Evolutionary conservation across 2,797 vertebrate species (phyloP).

Genomic region (Pristis pectinata): DNA sequence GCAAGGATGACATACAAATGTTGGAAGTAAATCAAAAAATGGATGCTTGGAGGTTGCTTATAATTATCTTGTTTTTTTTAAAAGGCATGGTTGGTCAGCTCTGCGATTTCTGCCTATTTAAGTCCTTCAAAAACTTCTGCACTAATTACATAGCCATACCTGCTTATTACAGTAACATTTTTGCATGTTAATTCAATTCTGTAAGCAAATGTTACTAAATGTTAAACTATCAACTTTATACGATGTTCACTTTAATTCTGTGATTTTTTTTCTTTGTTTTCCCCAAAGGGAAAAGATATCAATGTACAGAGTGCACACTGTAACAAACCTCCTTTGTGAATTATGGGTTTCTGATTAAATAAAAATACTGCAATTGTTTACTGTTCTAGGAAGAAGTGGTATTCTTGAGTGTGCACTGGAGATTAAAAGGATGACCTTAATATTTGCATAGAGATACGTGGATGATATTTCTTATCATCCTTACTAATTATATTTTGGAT

Average conservation of each 20-base stretch:
- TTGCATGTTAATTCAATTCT: conserved; percentile 31
- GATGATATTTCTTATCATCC: conserved; percentile 34
- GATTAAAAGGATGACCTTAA: background rate
- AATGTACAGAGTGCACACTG: conserved; percentile 30
- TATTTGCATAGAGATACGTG: conserved; percentile 34
- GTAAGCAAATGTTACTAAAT: conserved; percentile 33
- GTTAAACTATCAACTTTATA: conserved; percentile 33
- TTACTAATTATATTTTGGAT: conserved; percentile 36
- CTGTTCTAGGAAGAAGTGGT: background rate
- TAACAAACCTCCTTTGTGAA: conserved; percentile 24
- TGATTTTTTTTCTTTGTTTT: conserved; percentile 21
- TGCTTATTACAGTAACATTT: conserved; percentile 35
- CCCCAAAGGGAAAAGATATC: conserved; percentile 12
- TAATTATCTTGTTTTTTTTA: background rate
- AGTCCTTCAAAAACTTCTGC: conserved; percentile 26
- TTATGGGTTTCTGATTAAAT: conserved; percentile 36
- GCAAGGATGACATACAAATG: background rate
- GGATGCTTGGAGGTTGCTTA: background rate
- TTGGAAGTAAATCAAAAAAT: too few species aligned
- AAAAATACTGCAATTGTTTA: background rate
- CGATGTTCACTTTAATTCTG: conserved; percentile 13
- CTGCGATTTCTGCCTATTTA: conserved; percentile 29
- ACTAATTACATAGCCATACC: conserved; percentile 32
- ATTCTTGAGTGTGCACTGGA: conserved; percentile 12
- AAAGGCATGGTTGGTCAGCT: conserved; percentile 15